Evolutionary conservation across 2,888 invertebrate species (phyloP).

Genomic region (Andrena minutula): DNA sequence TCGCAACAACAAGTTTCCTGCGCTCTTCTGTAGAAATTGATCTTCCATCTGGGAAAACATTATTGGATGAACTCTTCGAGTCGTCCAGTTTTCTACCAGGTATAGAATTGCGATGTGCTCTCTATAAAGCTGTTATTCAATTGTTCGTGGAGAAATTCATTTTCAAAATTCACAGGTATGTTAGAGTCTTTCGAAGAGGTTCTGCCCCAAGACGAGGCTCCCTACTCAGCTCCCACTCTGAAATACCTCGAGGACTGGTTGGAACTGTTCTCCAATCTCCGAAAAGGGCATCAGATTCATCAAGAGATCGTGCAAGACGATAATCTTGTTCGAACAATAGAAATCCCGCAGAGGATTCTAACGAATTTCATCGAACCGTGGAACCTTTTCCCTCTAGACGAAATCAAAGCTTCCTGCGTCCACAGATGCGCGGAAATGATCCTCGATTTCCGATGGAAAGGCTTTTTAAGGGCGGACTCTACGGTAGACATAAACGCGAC

Average conservation of each 20-base stretch:
- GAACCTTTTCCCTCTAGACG: slow-evolving; percentile 74
- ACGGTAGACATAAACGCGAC: slow-evolving; percentile 37
- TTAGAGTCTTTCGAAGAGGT: slow-evolving; percentile 60
- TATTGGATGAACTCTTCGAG: slow-evolving; percentile 53
- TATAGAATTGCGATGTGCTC: slow-evolving; percentile 44
- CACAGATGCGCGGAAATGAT: slow-evolving; percentile 76
- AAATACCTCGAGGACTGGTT: slow-evolving; percentile 68
- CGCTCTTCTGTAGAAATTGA: slow-evolving; percentile 69
- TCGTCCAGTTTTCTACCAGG: slow-evolving; percentile 51
- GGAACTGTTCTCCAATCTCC: slow-evolving; percentile 47
- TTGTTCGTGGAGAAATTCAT: neutral
- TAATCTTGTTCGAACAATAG: slow-evolving; percentile 43
- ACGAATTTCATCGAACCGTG: slow-evolving; percentile 68
- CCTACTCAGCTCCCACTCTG: slow-evolving; percentile 40
- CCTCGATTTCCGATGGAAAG: slow-evolving; percentile 71
- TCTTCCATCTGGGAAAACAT: slow-evolving; percentile 50
- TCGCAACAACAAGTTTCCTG: slow-evolving; percentile 74
- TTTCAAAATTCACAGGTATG: slow-evolving; percentile 34
- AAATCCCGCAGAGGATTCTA: slow-evolving; percentile 72
- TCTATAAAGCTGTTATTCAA: neutral
- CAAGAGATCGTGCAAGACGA: slow-evolving; percentile 47
- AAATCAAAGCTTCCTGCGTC: slow-evolving; percentile 73
- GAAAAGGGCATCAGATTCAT: slow-evolving; percentile 36
- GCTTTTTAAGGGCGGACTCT: slow-evolving; percentile 60
- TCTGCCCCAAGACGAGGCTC: slow-evolving; percentile 41